A percentile compares a stretch with the other conserved stretches of the same genome.
Conservation (phyloP, 2,888 invertebrate species). For the Xanthia togata region DNA sequence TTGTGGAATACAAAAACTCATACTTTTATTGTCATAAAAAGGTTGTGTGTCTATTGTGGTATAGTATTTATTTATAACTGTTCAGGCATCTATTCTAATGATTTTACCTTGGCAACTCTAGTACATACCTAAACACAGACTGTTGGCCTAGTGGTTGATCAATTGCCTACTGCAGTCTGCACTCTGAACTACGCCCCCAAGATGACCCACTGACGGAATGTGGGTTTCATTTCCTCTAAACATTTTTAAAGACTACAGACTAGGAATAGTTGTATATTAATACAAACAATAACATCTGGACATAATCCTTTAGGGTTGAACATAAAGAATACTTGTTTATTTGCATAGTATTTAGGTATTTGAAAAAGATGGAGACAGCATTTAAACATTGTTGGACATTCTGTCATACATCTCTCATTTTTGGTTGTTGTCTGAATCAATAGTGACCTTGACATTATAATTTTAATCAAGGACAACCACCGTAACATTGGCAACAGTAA, state of each 20-base stretch:
- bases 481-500: too few species aligned
- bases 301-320: not conserved
- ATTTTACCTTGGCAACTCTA: not conserved
- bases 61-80: not conserved
- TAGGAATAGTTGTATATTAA: too few species aligned
- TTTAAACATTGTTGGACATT: too few species aligned
- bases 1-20: slow-evolving; percentile 60
- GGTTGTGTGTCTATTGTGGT: not conserved
- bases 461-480: too few species aligned
- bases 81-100: not conserved
- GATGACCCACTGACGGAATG: too few species aligned
- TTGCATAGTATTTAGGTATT: not conserved
- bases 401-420: not conserved
- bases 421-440: not conserved
- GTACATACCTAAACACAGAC: not conserved
- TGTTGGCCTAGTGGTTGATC: not conserved
- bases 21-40: not conserved
- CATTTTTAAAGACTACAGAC: too few species aligned
- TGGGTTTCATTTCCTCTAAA: not conserved
- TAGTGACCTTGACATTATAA: not conserved
- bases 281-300: not conserved
- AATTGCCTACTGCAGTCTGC: not conserved
- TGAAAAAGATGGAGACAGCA: too few species aligned
- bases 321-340: not conserved
- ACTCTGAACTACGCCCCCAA: too few species aligned